Conservation (phyloP, 2,113 vertebrate species). For the Ceratotherium simum region DNA sequence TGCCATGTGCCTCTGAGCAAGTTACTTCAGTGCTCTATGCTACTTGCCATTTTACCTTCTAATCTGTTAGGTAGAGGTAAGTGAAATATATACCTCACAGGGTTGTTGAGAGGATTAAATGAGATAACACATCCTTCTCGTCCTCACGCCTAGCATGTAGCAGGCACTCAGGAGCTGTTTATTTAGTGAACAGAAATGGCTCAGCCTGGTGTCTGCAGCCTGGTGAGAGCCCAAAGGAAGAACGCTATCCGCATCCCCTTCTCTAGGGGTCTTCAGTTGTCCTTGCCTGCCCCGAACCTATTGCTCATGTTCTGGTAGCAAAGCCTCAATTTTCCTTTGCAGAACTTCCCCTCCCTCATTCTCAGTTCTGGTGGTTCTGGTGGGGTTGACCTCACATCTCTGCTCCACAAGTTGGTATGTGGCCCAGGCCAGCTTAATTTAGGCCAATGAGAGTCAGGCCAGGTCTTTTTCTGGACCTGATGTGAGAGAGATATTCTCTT, state of each 20-base stretch:
- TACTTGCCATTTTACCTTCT: neutral
- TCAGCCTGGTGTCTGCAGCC: neutral
- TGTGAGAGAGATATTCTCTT: constrained; percentile 46
- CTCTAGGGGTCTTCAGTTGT: neutral
- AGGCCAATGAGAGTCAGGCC: constrained; percentile 40
- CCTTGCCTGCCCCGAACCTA: neutral
- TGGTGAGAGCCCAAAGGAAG: neutral
- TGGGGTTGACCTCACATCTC: neutral
- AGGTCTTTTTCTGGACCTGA: constrained; percentile 64
- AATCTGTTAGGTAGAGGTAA: neutral
- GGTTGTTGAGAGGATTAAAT: neutral
- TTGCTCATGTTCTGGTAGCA: neutral
- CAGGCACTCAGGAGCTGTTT: neutral
- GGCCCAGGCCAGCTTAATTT: neutral
- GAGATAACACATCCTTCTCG: neutral
- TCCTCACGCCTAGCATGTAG: neutral
- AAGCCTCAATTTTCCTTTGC: neutral
- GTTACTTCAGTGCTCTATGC: neutral
- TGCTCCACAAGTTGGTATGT: neutral
- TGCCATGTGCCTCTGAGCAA: neutral
- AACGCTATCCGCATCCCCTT: neutral
- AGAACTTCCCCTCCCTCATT: neutral
- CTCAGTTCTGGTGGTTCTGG: neutral
- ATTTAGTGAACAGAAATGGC: neutral
- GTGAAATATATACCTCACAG: neutral